Conservation (phyloP, 2,797 vertebrate genomes). For the Picus viridis region DNA sequence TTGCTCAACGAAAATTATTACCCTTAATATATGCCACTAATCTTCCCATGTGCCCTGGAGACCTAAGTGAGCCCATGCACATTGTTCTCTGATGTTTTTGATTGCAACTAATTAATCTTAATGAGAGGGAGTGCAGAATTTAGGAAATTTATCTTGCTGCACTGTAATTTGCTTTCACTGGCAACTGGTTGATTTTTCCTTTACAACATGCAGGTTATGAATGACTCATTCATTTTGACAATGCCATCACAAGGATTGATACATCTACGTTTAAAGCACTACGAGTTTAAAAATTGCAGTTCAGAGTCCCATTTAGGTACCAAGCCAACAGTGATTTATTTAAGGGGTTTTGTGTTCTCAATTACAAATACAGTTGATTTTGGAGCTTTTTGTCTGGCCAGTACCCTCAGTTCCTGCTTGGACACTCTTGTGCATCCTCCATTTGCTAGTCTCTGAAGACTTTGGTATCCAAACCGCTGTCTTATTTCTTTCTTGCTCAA, state of each 20-base stretch:
- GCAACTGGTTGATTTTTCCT: slow-evolving; percentile 10
- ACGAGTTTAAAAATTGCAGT: background rate
- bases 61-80: slow-evolving; percentile 12
- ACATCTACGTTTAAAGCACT: background rate
- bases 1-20: slow-evolving; percentile 24
- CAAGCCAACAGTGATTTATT: background rate
- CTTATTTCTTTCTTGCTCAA: background rate
- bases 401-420: background rate
- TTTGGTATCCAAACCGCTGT: background rate
- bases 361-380: background rate
- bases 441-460: background rate
- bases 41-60: slow-evolving; percentile 7
- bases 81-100: slow-evolving; percentile 35
- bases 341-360: background rate
- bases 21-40: background rate
- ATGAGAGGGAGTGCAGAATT: slow-evolving; percentile 22
- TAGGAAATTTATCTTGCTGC: slow-evolving; percentile 8
- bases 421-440: background rate
- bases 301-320: background rate
- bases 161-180: slow-evolving; percentile 29
- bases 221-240: background rate
- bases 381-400: background rate
- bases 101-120: slow-evolving; percentile 31
- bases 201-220: background rate
- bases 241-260: background rate